These are phyloP conservation scores for Trachythela sp. DNA, from an alignment of 64 coral and sea anemone species.

Conservation along the genomic window DNA sequence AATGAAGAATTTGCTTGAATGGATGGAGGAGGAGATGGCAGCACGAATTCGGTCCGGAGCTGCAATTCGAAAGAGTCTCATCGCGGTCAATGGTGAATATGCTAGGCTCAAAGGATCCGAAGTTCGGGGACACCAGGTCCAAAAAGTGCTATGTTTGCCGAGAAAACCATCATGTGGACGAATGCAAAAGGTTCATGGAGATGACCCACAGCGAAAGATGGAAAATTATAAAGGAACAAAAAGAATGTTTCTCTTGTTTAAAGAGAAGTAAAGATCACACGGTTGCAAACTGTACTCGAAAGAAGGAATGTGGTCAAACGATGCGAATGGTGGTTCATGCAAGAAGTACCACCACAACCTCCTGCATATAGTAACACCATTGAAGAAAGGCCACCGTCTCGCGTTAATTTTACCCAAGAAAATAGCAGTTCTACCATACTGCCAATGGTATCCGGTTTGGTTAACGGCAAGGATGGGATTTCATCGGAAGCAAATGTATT, in stretches of 20 bases:
- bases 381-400: neutral
- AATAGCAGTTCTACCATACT: slow-evolving; percentile 11
- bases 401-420: slow-evolving; percentile 4
- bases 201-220: slow-evolving; percentile 57
- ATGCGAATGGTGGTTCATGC: slow-evolving; percentile 34
- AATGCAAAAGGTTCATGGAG: slow-evolving; percentile 50
- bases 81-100: neutral
- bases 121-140: slow-evolving; percentile 6
- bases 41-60: slow-evolving; percentile 48
- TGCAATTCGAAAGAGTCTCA: slow-evolving; percentile 12
- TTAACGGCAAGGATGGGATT: slow-evolving; percentile 8
- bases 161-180: slow-evolving; percentile 47
- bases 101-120: slow-evolving; percentile 1
- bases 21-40: slow-evolving; percentile 62
- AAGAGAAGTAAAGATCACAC: slow-evolving; percentile 61
- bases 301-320: slow-evolving; percentile 45
- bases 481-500: slow-evolving; percentile 39
- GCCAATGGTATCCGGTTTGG: slow-evolving; percentile 31
- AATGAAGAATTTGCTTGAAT: slow-evolving; percentile 47
- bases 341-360: slow-evolving; percentile 53
- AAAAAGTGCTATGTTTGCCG: slow-evolving; percentile 60
- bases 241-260: slow-evolving; percentile 56
- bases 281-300: slow-evolving; percentile 18
- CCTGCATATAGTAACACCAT: slow-evolving; percentile 31
- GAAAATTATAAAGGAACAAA: slow-evolving; percentile 58